phyloP scores from a whole-genome alignment of 1,140 invertebrate genomes.

The Magallana angulata region DNA sequence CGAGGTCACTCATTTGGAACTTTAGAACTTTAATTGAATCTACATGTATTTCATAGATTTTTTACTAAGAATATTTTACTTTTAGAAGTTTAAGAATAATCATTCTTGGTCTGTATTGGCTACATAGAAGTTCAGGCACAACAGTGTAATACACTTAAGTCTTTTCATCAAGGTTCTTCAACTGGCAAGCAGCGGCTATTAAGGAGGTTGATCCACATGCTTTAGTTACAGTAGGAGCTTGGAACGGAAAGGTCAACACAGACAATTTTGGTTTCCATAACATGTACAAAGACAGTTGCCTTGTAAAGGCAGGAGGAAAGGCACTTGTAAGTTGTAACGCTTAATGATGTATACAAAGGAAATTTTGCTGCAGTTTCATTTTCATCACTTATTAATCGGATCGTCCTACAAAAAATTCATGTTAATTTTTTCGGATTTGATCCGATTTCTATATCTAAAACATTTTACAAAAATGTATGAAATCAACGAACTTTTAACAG shows the following conservation, averaged over 20 bases:
- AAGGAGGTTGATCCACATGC: slow-evolving; percentile 74
- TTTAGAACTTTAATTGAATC: no score
- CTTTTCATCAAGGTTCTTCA: slow-evolving; percentile 72
- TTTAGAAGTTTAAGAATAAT: no score
- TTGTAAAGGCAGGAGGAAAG: slow-evolving; percentile 74
- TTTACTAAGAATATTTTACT: no score
- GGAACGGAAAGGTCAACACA: slow-evolving; percentile 76
- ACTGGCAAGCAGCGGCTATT: slow-evolving; percentile 78
- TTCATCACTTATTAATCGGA: background rate
- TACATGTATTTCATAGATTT: no score
- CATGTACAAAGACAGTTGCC: slow-evolving; percentile 77
- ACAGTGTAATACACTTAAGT: background rate
- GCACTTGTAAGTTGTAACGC: slow-evolving; percentile 64
- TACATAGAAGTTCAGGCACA: no score
- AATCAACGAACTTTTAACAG: no score
- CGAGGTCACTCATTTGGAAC: no score
- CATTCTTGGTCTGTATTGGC: no score
- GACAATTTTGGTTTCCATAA: slow-evolving; percentile 77
- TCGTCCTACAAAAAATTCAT: background rate
- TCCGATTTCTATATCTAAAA: no score
- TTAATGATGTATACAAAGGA: slow-evolving; percentile 21
- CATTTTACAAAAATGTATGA: no score
- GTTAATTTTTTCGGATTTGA: background rate
- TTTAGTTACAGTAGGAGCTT: slow-evolving; percentile 78
- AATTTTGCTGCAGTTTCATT: background rate